Evolutionary conservation across 2,797 vertebrate genomes (phyloP), one percentile per base, ranked within the genome.

Genomic region (Siniperca undulata): DNA sequence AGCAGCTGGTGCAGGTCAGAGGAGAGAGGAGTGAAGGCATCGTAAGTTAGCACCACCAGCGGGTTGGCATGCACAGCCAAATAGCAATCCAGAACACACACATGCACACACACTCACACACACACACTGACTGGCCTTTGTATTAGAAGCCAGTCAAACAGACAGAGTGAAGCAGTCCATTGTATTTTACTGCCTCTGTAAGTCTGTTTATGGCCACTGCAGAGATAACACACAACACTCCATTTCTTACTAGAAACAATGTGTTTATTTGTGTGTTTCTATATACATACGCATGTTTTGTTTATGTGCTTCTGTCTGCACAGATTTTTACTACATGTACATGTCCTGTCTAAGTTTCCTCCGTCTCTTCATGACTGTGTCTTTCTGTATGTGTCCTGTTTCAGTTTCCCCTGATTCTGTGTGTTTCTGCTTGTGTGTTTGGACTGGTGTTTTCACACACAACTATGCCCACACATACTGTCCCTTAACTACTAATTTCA

Each of bases 221-320:
- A 84, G 71, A 92, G 90, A 94, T 90, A 93, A 94, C 84, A 88
- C 72, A 80, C 86, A 44, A 46, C 85, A 56, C 84, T 88, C 74
- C 20, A 77, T 94, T 94, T 95, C 92, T 93, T 88, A 81, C 64
- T 20, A 71, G 77, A 88, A 91, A 94, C 88, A 92, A 95, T 91
- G 82, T 80, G 70, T 88, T 68, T 80, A 72, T 88, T 68, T 80
- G 17, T 55, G 66, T 79, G 34, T 71, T 65, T 85, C 70, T 77
- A 55, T 53, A 46, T 77, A 52, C 61, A 79, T 73, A 69, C 84
- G 65, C 67, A 78, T 77, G 75, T 67, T 82, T 83, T 66, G 61
- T 70, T 44, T 53, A 59, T 77, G 30, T 59, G 34, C 20, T 71
- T 72, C 48, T 64, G 20, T 61, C 27, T 34, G 30, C 53, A 71